Evolutionary conservation across 2,888 invertebrate species (phyloP), one percentile per base, ranked within the genome.

Genomic region (Drosophila nr. medialis): DNA sequence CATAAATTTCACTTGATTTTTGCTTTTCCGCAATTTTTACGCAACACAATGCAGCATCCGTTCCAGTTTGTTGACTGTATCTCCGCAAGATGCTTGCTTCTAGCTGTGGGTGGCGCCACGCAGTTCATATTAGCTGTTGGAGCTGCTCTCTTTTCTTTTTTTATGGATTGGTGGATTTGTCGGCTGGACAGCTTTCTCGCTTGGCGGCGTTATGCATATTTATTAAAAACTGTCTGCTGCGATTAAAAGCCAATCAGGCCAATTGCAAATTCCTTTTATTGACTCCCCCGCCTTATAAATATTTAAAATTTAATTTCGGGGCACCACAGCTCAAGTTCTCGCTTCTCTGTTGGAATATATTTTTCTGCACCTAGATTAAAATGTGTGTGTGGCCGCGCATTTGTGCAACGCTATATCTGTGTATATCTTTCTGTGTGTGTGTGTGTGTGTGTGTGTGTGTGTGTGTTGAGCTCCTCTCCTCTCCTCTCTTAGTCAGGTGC

Each of bases 241-340:
- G 86, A 86, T 87, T 87, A 87, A 87, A 87, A 87, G 86, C 84
- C 86, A 87, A 87, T 87, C 89, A 81, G 82, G 81, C 86, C 81
- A 86, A 88, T 87, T 86, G 83, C 80, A 80, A 88, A 85, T 87
- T 90, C 88, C 86, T 88, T 90, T 87, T 89, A 83, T 88, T 88
- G 88, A 81, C 59, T 63, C 21, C 56, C 66, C 81, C 56, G 75
- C 81, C 80, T 88, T 86, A 87, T 87, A 90, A 87, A 90, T 87
- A 88, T 87, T 87, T 87, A 87, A 87, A 87, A 87, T 90, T 87
- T 90, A 87, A 90, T 90, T 87, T 86, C 82, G 80, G 65, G 67
- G 67, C 84, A 69, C 72, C 77, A 72, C 83, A 56, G 66, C 81
- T 64, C 80, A 78, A 73, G 71, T 76, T 75, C 78, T 75, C 75